Base-by-base conservation (phyloP, 2,113 vertebrate genomes). In the Dromaius novaehollandiae region DNA sequence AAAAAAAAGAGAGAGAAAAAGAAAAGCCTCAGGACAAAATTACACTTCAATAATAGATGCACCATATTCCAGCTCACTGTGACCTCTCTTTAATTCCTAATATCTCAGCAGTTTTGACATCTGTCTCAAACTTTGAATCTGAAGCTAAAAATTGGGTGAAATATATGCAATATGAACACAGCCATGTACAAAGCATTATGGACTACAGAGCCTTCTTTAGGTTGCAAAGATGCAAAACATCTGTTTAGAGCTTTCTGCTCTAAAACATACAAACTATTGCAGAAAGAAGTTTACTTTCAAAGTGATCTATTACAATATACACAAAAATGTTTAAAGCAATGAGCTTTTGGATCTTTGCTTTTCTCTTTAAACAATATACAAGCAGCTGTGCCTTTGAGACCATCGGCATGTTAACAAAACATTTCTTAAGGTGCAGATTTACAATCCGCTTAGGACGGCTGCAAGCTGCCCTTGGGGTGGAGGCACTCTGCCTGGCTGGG, bases 401-500 rank as follows among this genome's bases (percentile, higher is more conserved):
- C 65, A 85, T 51, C 73, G 63, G 36, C 55, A 48, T 0, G 1
- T 34, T 36, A 81, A 71, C 36, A 81, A 66, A 65, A 76, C 20
- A 30, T 48, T 88, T 91, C 55, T 79, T 65, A 63, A 51, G 50
- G 34, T 84, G 17, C 5, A 70, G 80, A 95, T 88, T 78, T 81
- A 89, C 55, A 58, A 4, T 22, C 28, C 73, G 38, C 3, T 0
- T 46, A 58, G 84, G 88, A 69, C 40, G 88, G 94, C 61, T 86
- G 56, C 86, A 93, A 80, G 48, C 79, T 81, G 88, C 34, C 42
- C 60, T 70, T 4, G 44, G 44, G 79, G 69, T 0, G 0, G 69
- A 51, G 42, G 58, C 17, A 61, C 42, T 17, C 38, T 38, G 38
- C 38, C 38, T 8, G 38, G 38, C 38, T 50, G 64, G 74, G 2